Conservation (phyloP, 2,797 vertebrate species). For the Psittacula derbiana region DNA sequence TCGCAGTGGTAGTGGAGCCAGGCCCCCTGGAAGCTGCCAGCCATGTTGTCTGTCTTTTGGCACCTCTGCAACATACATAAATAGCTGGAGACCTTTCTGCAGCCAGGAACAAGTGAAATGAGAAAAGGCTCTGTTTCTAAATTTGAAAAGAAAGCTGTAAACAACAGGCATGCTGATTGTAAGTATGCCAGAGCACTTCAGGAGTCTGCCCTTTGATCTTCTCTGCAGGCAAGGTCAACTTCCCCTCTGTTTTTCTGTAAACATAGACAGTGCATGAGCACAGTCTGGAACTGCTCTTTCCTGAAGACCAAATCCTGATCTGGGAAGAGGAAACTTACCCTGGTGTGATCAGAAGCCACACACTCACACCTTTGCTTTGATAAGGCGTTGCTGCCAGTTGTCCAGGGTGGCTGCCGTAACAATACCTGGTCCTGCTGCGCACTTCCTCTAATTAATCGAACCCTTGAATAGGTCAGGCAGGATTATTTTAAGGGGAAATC, state of each 20-base stretch:
- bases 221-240: constrained; percentile 10
- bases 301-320: neutral
- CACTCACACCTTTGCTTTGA: neutral
- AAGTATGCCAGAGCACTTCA: neutral
- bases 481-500: neutral
- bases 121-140: constrained; percentile 57
- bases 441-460: neutral
- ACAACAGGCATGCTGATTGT: constrained; percentile 10
- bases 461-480: neutral
- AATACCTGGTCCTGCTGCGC: neutral
- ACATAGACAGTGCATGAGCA: neutral
- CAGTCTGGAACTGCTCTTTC: neutral
- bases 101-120: constrained; percentile 44
- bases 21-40: constrained; percentile 30
- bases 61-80: constrained; percentile 17
- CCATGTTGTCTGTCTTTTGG: neutral
- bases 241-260: constrained; percentile 5
- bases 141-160: constrained; percentile 64
- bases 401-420: neutral
- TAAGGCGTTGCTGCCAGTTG: neutral
- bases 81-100: constrained; percentile 30
- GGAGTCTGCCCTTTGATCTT: neutral
- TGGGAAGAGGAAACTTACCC: neutral
- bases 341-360: neutral
- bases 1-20: constrained; percentile 14